These are phyloP conservation scores for Camptogramma bilineatum DNA, from an alignment of 2,888 invertebrate genomes.

Conservation along the genomic window DNA sequence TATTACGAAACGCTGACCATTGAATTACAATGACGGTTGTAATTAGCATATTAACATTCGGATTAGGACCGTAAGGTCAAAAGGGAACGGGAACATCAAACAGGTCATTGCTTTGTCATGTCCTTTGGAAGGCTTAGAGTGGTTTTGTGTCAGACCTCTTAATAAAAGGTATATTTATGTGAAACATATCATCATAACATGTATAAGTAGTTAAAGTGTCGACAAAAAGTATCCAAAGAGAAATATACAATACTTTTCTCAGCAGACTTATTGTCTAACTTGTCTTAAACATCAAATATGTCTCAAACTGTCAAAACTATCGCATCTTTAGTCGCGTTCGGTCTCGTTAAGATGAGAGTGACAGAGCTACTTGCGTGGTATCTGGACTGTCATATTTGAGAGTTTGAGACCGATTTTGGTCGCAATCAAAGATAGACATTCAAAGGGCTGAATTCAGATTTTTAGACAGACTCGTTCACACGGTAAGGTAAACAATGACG, in stretches of 20 bases:
- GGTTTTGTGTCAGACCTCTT: neutral
- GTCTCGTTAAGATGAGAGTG: too few relatives aligned
- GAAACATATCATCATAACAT: too few relatives aligned
- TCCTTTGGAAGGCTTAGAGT: neutral
- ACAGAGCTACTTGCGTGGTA: too few relatives aligned
- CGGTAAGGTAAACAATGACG: conserved; percentile 36
- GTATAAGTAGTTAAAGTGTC: neutral
- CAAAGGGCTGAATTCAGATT: neutral
- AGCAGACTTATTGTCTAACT: too few relatives aligned
- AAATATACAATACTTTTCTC: neutral
- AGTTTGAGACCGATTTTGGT: too few relatives aligned
- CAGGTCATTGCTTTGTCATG: conserved; percentile 16
- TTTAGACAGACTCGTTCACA: conserved; percentile 2
- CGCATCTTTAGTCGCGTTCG: too few relatives aligned
- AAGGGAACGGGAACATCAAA: conserved; percentile 12
- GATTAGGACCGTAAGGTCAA: conserved; percentile 33
- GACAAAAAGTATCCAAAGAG: neutral
- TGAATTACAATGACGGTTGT: conserved; percentile 57
- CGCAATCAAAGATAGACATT: too few relatives aligned
- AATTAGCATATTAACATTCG: conserved; percentile 37
- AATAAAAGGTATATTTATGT: neutral
- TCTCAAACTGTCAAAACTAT: too few relatives aligned
- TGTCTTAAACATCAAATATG: too few relatives aligned
- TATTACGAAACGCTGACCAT: conserved; percentile 52
- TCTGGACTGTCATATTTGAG: too few relatives aligned